These are phyloP conservation scores for Rhagoletis pomonella DNA, from an alignment of 1,140 invertebrate genomes.

Conservation along the genomic window DNA sequence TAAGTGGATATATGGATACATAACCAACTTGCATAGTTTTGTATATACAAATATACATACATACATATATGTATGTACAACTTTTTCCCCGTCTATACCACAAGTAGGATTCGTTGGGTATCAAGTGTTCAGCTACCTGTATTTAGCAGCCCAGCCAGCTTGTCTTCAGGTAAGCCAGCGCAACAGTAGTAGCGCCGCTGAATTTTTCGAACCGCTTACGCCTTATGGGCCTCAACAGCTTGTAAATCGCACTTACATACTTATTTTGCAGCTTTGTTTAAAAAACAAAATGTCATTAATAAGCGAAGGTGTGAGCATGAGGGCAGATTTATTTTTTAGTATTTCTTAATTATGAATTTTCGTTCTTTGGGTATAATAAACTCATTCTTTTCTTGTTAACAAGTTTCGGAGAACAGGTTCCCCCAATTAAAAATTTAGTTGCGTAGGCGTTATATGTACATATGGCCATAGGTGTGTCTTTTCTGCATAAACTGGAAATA, in stretches of 20 bases:
- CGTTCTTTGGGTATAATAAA: not conserved
- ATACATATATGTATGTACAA: not conserved
- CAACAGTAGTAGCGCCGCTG: not conserved
- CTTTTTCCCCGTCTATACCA: not conserved
- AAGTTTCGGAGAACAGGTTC: not conserved
- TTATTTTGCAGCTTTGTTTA: not conserved
- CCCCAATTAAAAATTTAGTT: not conserved
- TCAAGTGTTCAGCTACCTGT: constrained; percentile 50
- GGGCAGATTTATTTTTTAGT: not conserved
- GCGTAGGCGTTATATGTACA: not conserved
- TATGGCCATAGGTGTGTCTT: not conserved
- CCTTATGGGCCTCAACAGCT: not conserved
- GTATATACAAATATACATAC: not conserved
- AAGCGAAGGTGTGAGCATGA: not conserved
- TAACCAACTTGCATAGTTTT: too few species aligned
- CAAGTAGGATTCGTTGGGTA: not conserved
- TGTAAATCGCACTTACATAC: constrained; percentile 7
- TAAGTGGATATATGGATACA: too few species aligned
- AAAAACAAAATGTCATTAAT: not conserved
- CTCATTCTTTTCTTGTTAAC: not conserved
- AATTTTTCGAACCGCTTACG: not conserved
- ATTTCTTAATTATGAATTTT: not conserved
- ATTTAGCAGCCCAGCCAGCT: constrained; percentile 17
- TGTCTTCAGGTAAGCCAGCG: constrained; percentile 1
- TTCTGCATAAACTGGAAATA: not conserved